These are phyloP conservation scores for Drosophila hamatofila DNA, from an alignment of 2,888 invertebrate species.

Conservation along the genomic window DNA sequence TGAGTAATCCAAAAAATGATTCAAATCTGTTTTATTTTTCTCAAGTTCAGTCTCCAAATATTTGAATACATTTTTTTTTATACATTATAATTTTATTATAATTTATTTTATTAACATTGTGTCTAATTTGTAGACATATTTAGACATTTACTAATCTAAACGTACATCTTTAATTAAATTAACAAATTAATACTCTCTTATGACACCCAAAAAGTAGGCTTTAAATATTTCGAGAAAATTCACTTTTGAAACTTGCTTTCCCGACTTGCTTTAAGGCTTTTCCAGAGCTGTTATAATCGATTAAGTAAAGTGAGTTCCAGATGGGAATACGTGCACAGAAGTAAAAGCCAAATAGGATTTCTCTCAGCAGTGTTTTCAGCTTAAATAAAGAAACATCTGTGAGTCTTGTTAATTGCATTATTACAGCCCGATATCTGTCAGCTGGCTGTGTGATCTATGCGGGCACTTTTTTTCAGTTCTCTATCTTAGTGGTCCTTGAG, in stretches of 20 bases:
- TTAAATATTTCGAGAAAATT: neutral
- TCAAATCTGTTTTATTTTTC: too few relatives aligned
- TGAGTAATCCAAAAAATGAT: too few relatives aligned
- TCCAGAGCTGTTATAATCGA: neutral
- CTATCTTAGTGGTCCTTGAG: constrained; percentile 36
- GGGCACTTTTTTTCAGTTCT: constrained; percentile 11
- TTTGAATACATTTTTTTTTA: too few relatives aligned
- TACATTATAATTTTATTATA: too few relatives aligned
- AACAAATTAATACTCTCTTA: neutral
- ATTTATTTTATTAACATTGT: too few relatives aligned
- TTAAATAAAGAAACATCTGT: constrained; percentile 29
- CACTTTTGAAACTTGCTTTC: neutral
- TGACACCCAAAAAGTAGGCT: constrained; percentile 15
- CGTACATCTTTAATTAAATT: too few relatives aligned
- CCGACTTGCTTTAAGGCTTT: neutral
- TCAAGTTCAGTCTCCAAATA: too few relatives aligned
- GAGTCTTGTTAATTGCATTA: constrained; percentile 13
- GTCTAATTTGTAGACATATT: too few relatives aligned
- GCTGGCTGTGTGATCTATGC: constrained; percentile 19
- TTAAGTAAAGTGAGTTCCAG: neutral
- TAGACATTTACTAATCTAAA: too few relatives aligned
- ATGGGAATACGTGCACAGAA: neutral
- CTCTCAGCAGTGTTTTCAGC: neutral
- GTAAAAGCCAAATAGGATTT: neutral
- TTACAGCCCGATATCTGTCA: constrained; percentile 3